Evolutionary conservation across 2,113 vertebrate species (phyloP), one percentile per base, ranked within the genome.

Genomic region (Cyprinus carpio): DNA sequence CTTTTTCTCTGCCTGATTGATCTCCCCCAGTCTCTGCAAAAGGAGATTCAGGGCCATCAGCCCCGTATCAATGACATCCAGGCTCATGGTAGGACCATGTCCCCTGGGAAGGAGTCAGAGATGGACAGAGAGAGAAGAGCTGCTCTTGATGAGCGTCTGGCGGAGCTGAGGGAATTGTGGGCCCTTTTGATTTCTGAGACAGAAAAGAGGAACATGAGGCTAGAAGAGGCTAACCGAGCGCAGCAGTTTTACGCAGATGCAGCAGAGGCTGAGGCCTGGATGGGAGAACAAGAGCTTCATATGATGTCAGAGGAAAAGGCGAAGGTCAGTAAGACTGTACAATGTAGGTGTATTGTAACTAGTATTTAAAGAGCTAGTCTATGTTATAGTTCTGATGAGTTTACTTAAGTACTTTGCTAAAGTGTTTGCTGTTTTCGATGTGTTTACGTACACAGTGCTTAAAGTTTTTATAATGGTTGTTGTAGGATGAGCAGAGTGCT

Each of bases 271-370:
- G 97, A 98, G 91, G 97, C 96, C 27, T 98, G 97, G 97, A 98
- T 98, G 97, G 97, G 97, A 1, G 97, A 98, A 86, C 97, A 98
- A 90, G 97, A 98, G 90, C 90, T 98, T 16, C 97, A 98, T 91
- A 98, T 98, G 97, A 97, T 98, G 95, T 95, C 96, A 1, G 97
- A 97, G 85, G 97, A 98, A 90, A 98, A 97, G 84, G 97, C 97
- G n/a, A 98, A 98, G 96, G 97, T 98, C 82, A 34, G 87, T 25
- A 25, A 64, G 4, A 37, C 13, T 54, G 62, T 40, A 12, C 6
- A 27, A 11, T 64, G 56, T 51, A 62, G 40, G 56, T 34, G 34
- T 23, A n/a, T 23, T 56, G 1, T 34, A 34, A 18, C 29, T 18
- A 6, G 2, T 7, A 25, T 31, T 29, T 5, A 29, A 65, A 65